Base-by-base conservation (phyloP, 2,888 invertebrate species). In the Timema cristinae region DNA sequence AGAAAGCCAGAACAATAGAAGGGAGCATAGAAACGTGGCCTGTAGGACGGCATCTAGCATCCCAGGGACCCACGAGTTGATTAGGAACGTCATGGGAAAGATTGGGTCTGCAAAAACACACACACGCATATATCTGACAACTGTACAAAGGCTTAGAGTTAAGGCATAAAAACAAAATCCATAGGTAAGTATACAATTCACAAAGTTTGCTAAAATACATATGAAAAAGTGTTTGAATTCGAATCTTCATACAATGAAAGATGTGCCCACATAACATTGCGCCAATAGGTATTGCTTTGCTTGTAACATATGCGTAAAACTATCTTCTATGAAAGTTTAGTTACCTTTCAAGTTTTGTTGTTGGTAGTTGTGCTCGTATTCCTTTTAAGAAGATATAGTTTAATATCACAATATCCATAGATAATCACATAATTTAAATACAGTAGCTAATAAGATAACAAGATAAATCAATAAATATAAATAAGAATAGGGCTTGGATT, bases 1-100 rank as follows among this genome's bases (percentile, higher is more conserved):
- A 77, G 95, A 95, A 15, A 98, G 86, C 97, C 98, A 98, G 79
- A 97, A 97, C 79, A 98, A 86, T 76, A 98, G 85, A 72, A 98
- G 86, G 7, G 91, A 90, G 76, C 92, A 92, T 0, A 98, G 85
- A 82, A 98, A 98, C 1, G 93, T 90, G 0, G 94, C 92, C 83
- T 98, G 97, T 77, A 95, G 89, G 66, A 96, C 80, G 0, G 95
- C 92, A 82, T 98, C 97, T 77, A 97, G 80, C 85, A 97, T 90
- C n/a, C 95, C 94, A 0, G 97, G 96, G 72, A 96, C 84, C 89
- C 94, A 93, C 15, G 95, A 93, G 79, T 94, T 91, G 63, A 94
- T 86, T 72, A 98, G 87, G 81, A 98, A 93, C 75, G 92, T 92
- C 82, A 97, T 84, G 0, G 98, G 96, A 81, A 96, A 98, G 73